A percentile compares a stretch with the other conserved stretches of the same genome.
Conservation (phyloP, 2,113 vertebrate genomes). For the Heterochromis multidens region DNA sequence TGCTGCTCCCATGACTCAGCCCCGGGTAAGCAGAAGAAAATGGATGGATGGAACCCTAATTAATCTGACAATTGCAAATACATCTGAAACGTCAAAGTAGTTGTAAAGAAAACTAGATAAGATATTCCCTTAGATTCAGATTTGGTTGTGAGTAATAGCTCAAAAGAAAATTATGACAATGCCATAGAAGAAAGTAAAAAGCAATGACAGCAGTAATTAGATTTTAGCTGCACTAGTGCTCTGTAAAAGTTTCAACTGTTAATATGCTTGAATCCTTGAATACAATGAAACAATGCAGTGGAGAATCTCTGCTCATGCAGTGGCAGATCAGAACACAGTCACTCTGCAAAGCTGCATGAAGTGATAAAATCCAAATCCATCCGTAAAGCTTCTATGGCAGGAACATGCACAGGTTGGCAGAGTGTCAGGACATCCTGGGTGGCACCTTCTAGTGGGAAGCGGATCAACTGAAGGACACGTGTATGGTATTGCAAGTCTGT, state of each 20-base stretch:
- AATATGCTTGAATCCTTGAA: background rate
- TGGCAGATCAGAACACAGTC: background rate
- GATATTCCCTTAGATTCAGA: background rate
- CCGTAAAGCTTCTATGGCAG: background rate
- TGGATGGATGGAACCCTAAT: no score
- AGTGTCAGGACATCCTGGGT: constrained; percentile 22
- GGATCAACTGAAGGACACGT: constrained; percentile 3
- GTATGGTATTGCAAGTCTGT: background rate
- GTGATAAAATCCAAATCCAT: constrained; percentile 18
- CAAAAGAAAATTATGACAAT: background rate
- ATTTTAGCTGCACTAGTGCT: background rate
- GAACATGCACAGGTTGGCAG: background rate
- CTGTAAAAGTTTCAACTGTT: background rate
- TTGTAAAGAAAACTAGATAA: background rate
- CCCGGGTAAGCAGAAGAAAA: no score
- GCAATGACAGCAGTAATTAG: background rate
- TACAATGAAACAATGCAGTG: background rate
- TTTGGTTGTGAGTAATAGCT: background rate
- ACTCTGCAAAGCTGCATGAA: background rate
- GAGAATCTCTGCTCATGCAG: background rate
- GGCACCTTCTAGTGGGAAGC: constrained; percentile 4
- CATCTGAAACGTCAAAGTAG: background rate
- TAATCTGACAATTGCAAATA: background rate
- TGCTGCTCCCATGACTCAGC: no score
- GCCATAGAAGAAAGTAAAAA: background rate